These are phyloP conservation scores for Melieria omissa DNA, from an alignment of 2,888 invertebrate species.

Conservation along the genomic window DNA sequence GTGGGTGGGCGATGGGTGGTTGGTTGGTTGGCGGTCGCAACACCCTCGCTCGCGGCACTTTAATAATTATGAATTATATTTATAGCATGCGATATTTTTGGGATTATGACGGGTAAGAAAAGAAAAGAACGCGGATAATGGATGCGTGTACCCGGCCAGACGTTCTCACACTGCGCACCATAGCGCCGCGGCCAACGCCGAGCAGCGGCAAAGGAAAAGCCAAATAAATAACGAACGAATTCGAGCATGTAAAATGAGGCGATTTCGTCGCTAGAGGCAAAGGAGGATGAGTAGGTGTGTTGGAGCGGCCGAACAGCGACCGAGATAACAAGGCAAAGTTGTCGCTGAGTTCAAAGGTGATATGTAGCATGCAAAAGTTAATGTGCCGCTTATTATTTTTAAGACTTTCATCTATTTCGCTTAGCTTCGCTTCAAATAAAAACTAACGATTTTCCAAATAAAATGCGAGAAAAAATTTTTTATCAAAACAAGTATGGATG, in stretches of 20 bases:
- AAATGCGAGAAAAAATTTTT: no score
- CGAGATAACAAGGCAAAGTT: no score
- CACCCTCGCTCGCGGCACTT: neutral
- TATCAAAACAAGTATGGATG: no score
- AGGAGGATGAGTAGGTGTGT: no score
- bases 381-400: no score
- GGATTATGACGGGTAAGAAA: neutral
- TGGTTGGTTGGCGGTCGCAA: neutral
- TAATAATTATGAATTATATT: slow-evolving; percentile 20
- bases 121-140: neutral
- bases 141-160: slow-evolving; percentile 10
- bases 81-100: slow-evolving; percentile 18
- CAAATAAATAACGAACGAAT: slow-evolving; percentile 7
- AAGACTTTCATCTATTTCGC: no score
- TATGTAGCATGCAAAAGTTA: no score
- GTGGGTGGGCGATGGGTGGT: neutral
- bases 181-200: neutral
- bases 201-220: neutral
- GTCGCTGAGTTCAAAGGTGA: no score
- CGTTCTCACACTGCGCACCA: slow-evolving; percentile 10
- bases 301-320: no score
- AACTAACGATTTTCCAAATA: no score
- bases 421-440: no score
- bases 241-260: slow-evolving; percentile 12
- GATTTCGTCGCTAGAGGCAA: neutral